Evolutionary conservation across 2,797 vertebrate genomes (phyloP).

Genomic region (Nyctalus aviator): DNA sequence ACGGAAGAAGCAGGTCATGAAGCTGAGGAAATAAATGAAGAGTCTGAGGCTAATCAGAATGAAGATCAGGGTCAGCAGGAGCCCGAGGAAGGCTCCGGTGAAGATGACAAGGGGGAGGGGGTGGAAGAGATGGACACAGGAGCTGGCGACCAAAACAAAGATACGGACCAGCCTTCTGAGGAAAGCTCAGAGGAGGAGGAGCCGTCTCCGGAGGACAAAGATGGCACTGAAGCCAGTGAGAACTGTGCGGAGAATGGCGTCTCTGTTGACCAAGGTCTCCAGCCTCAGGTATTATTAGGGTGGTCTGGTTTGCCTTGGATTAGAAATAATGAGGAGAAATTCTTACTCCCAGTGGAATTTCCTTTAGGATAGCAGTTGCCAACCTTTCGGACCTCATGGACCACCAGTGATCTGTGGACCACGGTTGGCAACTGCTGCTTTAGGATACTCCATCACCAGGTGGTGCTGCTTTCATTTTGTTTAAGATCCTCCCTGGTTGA

Average conservation of each 20-base stretch:
- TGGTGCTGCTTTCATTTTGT: neutral
- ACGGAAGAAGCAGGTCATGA: slow-evolving; percentile 85
- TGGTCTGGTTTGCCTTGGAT: neutral
- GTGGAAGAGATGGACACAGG: slow-evolving; percentile 84
- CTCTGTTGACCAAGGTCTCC: slow-evolving; percentile 88
- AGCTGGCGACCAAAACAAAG: slow-evolving; percentile 77
- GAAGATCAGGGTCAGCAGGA: slow-evolving; percentile 83
- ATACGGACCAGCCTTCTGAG: slow-evolving; percentile 69
- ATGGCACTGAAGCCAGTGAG: slow-evolving; percentile 69
- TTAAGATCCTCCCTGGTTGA: neutral
- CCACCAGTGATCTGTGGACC: no score
- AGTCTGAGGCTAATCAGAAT: slow-evolving; percentile 83
- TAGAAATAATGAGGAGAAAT: neutral
- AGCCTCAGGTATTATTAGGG: slow-evolving; percentile 92
- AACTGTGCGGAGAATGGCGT: slow-evolving; percentile 81
- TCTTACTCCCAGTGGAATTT: neutral
- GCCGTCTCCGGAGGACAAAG: slow-evolving; percentile 73
- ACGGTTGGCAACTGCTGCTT: neutral
- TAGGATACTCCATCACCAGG: neutral
- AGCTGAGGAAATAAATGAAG: slow-evolving; percentile 81
- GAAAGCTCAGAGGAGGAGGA: slow-evolving; percentile 83
- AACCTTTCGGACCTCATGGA: no score
- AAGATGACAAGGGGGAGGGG: slow-evolving; percentile 80
- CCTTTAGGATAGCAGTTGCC: neutral
- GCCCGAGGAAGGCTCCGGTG: slow-evolving; percentile 82